A percentile compares a stretch with the other conserved stretches of the same genome.
Evolutionary conservation across 2,113 vertebrate species (phyloP).

Genomic region (Semnopithecus entellus): DNA sequence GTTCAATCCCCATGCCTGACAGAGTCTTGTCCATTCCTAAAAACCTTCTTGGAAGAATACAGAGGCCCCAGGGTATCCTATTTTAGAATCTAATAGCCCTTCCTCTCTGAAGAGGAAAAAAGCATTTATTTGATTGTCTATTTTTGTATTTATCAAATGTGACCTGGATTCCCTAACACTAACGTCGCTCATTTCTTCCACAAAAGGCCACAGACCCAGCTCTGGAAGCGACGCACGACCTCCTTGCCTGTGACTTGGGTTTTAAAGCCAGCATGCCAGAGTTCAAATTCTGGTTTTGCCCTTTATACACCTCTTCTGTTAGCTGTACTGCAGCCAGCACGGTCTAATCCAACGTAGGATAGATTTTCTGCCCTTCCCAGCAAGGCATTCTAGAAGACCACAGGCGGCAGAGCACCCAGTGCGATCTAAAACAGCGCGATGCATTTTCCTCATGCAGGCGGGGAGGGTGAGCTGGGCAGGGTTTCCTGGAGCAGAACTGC

Average conservation of each 20-base stretch:
- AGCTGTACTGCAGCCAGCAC: background rate
- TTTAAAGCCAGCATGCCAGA: background rate
- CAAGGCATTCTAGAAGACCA: background rate
- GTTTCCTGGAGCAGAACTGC: background rate
- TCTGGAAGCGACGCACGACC: background rate
- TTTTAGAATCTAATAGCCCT: background rate
- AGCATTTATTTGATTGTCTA: background rate
- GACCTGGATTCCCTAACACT: background rate
- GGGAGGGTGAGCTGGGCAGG: no score
- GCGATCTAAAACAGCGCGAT: no score
- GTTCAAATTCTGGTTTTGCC: background rate
- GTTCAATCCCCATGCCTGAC: background rate
- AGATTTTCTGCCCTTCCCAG: background rate
- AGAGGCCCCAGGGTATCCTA: background rate
- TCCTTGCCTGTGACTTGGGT: background rate
- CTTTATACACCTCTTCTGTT: background rate
- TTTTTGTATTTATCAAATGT: background rate
- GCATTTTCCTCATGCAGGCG: background rate
- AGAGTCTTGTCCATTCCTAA: background rate
- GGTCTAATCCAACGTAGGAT: background rate
- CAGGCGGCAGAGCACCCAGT: fast-evolving
- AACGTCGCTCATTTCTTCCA: background rate
- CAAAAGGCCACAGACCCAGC: background rate
- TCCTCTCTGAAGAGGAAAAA: background rate
- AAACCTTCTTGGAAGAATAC: background rate